Conservation (phyloP, 2,113 vertebrate species). For the Tragelaphus scriptus region DNA sequence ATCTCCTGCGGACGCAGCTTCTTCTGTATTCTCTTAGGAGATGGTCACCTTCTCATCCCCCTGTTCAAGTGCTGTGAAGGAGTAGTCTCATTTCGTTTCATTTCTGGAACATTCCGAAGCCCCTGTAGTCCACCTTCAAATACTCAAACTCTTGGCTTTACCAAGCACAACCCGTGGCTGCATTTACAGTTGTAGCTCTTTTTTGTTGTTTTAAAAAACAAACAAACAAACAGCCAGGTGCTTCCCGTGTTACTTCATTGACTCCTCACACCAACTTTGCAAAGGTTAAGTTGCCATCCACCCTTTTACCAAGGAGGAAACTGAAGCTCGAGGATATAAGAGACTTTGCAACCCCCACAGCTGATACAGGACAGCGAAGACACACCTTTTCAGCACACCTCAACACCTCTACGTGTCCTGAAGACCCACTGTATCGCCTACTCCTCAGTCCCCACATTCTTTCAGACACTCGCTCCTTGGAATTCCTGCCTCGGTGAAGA, state of each 20-base stretch:
- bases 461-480: not conserved
- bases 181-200: accelerated
- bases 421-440: accelerated
- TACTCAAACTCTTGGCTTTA: no score
- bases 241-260: not conserved
- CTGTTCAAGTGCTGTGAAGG: not conserved
- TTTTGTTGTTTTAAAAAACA: not conserved
- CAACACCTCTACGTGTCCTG: not conserved
- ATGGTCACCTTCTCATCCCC: not conserved
- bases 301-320: not conserved
- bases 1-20: not conserved
- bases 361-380: not conserved
- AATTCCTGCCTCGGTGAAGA: no score
- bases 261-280: not conserved
- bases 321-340: not conserved
- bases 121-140: not conserved
- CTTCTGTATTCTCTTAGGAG: not conserved
- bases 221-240: not conserved
- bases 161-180: not conserved
- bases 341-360: not conserved
- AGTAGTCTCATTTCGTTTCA: not conserved
- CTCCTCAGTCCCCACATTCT: not conserved
- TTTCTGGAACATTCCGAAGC: not conserved
- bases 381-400: not conserved
- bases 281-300: not conserved